Base-by-base conservation (phyloP, 1,140 invertebrate species). In the Manduca sexta region DNA sequence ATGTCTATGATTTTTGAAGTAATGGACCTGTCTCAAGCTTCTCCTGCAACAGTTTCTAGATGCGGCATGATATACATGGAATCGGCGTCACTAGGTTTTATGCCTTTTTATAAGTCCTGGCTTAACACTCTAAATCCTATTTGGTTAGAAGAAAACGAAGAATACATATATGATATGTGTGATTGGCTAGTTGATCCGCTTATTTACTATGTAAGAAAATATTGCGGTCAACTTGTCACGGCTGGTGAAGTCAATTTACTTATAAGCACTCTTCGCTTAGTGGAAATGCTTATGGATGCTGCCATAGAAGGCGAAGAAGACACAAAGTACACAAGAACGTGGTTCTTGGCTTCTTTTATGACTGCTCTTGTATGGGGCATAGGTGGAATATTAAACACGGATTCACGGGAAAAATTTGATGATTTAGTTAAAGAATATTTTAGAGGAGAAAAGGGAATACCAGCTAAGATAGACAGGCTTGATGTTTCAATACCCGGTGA, bases 41-140 rank as follows among this genome's bases (percentile, higher is more conserved):
- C 93, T 0, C 96, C 96, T 10, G 95, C 96, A 17, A 97, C 96
- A 0, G 95, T 97, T 14, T 95, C 95, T 26, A 89, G 96, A n/a
- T 98, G 96, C 80, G 96, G 96, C 38, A 97, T 98, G 94, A 96
- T 98, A 53, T 97, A 97, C 69, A 92, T 97, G 88, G 94, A 97
- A 74, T 92, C 95, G 0, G 75, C 85, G 0, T 90, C 90, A 1
- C 81, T 97, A 7, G 93, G 93, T 1, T 93, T 91, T 88, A 71
- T 77, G 40, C 88, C 92, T 2, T 90, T 93, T 57, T 87, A 94
- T 4, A 90, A 91, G 51, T 95, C 93, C 0, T 97, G 95, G 95
- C 64, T 94, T 1, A 90, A 91, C 16, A 88, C 78, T 13, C 64
- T 88, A 10, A 90, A 91, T 79, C 82, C 88, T 4, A 74, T 88